phyloP scores from a whole-genome alignment of 2,797 vertebrate species.

The Florisuga fusca region DNA sequence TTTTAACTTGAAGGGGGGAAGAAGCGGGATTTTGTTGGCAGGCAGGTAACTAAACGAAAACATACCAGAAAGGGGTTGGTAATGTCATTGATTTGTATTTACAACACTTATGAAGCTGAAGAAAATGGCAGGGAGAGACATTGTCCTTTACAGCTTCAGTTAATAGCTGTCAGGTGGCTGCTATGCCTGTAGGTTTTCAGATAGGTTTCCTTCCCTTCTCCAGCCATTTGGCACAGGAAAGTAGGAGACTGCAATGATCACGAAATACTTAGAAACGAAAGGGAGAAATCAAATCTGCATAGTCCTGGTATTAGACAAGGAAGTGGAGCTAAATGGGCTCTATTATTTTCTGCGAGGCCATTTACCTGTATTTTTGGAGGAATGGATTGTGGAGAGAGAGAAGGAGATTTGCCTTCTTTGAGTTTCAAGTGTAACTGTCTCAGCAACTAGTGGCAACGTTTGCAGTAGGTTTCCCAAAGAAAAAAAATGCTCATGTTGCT shows the following conservation, averaged over 20 bases:
- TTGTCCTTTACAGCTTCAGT: background rate
- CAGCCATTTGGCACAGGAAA: background rate
- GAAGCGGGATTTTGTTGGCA: background rate
- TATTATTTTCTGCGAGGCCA: background rate
- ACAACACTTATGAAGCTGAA: background rate
- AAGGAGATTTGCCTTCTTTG: background rate
- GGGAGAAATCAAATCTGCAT: background rate
- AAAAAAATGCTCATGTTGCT: background rate
- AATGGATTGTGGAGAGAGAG: background rate
- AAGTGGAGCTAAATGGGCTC: background rate
- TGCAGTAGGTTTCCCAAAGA: background rate
- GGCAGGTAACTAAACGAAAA: background rate
- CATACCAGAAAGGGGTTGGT: background rate
- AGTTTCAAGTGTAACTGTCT: background rate
- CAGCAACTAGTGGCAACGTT: background rate
- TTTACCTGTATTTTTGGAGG: background rate
- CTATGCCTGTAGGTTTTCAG: accelerated
- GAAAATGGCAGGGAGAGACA: background rate
- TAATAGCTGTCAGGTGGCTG: background rate
- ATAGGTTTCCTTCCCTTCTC: background rate
- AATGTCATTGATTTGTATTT: background rate
- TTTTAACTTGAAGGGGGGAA: background rate
- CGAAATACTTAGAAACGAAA: background rate
- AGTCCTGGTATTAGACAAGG: background rate
- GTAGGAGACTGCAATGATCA: background rate